Percentiles rank a stretch among this genome's conserved stretches.
Conservation (phyloP, 2,797 vertebrate species). For the Sebastolobus altivelis region DNA sequence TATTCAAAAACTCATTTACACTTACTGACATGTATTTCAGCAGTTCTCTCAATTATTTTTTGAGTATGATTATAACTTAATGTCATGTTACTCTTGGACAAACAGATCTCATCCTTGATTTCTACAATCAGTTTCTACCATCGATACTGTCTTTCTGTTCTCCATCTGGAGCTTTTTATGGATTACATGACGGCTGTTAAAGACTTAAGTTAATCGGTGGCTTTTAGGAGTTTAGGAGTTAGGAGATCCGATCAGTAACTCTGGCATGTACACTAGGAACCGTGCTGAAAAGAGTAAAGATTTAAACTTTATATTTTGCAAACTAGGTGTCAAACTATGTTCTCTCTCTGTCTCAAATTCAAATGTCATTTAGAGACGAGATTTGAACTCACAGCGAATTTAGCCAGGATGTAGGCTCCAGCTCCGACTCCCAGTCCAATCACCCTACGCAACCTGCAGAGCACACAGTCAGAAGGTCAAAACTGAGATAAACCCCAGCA, state of each 20-base stretch:
- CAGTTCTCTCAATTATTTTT: background rate
- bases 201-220: background rate
- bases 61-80: background rate
- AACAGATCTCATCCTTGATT: background rate
- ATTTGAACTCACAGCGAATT: slow-evolving; percentile 91
- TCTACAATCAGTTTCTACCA: background rate
- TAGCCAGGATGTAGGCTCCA: slow-evolving; percentile 93
- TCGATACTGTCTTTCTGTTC: background rate
- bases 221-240: background rate
- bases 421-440: slow-evolving; percentile 96
- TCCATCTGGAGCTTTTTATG: background rate
- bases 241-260: background rate
- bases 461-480: slow-evolving; percentile 26
- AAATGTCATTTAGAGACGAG: slow-evolving; percentile 1
- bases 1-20: background rate
- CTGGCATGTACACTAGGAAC: background rate
- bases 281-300: background rate
- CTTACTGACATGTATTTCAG: background rate
- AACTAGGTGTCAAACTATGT: background rate
- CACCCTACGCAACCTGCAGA: slow-evolving; percentile 88
- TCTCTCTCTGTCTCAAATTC: background rate
- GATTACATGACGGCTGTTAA: background rate
- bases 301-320: background rate
- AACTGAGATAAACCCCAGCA: background rate
- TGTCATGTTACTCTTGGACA: background rate